A percentile compares a stretch with the other conserved stretches of the same genome.
Conservation (phyloP, 2,113 vertebrate species). For the Glareola pratincola region DNA sequence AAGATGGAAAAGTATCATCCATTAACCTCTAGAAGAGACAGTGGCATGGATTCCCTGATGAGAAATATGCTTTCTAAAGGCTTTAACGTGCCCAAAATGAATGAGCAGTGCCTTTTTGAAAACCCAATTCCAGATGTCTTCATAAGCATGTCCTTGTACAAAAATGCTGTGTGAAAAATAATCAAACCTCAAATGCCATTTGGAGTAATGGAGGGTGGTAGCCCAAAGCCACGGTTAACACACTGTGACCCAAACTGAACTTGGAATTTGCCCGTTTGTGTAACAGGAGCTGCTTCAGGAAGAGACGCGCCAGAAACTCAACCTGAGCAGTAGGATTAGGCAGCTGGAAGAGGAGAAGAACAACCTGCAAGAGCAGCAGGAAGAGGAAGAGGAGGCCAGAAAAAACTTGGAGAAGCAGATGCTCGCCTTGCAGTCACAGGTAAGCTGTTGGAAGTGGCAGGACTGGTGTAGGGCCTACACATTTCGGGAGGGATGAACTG, state of each 20-base stretch:
- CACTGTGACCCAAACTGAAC: background rate
- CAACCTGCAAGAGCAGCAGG: constrained; percentile 92
- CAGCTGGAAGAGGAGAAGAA: constrained; percentile 95
- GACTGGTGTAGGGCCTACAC: background rate
- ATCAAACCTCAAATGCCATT: background rate
- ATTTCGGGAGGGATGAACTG: background rate
- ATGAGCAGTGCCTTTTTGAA: background rate
- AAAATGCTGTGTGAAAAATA: background rate
- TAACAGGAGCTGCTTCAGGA: constrained; percentile 92
- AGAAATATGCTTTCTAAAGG: background rate
- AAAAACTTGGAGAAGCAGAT: constrained; percentile 93
- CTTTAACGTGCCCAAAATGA: background rate
- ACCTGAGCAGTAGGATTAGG: constrained; percentile 90
- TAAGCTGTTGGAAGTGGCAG: constrained; percentile 2
- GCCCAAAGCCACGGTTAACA: background rate
- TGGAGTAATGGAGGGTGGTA: background rate
- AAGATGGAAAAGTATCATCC: background rate
- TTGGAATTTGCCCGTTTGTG: background rate
- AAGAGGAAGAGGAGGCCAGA: constrained; percentile 92
- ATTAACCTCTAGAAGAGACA: background rate
- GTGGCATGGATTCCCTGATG: background rate
- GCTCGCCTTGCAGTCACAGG: constrained; percentile 87
- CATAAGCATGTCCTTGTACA: background rate
- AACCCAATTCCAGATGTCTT: background rate
- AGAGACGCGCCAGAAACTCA: constrained; percentile 95